Base-by-base conservation (phyloP, 2,797 vertebrate genomes). In the Danio choprae region DNA sequence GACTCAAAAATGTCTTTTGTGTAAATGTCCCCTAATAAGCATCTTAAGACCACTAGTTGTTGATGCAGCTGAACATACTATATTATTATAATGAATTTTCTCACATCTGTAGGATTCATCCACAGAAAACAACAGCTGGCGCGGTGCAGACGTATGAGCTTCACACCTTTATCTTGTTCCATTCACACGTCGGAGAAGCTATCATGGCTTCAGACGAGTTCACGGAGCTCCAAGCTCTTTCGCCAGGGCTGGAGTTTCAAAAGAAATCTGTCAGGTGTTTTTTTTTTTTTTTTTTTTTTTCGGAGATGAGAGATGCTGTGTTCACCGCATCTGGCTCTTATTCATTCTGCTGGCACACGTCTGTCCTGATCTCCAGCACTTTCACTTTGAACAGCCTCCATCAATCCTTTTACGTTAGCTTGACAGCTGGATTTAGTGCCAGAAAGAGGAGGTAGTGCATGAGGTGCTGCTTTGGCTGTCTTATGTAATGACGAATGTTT, bases 311-410 rank as follows among this genome's bases (percentile, higher is more conserved):
- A 53, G 68, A 43, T 73, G 13, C 16, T 1, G 56, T 43, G 50
- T 79, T 29, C 51, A 22, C 8, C 22, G 16, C 36, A 60, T 65
- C 74, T 77, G 56, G 63, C 69, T 60, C 65, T 65, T 73, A 79
- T 79, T 79, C 60, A 74, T 84, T 81, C 62, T 77, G 74, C 74
- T 69, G 69, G 82, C 55, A 55, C 59, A 80, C 16, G 15, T 36
- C 74, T 80, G 69, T 68, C 53, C 68, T 62, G 62, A 59, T 80
- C 75, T 72, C 48, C 58, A 48, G 64, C 12, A 72, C 56, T 81
- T 79, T 64, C 41, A 5, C 75, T 75, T 70, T 63, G 40, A 50
- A 60, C 65, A 75, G 53, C 75, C 48, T 64, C 59, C 55, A 79
- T 83, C 79, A 75, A 68, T 69, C 74, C 79, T n/a, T 48, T 59